Evolutionary conservation across 1,140 invertebrate genomes (phyloP), one percentile per base, ranked within the genome.

Genomic region (Drosophila hydei): DNA sequence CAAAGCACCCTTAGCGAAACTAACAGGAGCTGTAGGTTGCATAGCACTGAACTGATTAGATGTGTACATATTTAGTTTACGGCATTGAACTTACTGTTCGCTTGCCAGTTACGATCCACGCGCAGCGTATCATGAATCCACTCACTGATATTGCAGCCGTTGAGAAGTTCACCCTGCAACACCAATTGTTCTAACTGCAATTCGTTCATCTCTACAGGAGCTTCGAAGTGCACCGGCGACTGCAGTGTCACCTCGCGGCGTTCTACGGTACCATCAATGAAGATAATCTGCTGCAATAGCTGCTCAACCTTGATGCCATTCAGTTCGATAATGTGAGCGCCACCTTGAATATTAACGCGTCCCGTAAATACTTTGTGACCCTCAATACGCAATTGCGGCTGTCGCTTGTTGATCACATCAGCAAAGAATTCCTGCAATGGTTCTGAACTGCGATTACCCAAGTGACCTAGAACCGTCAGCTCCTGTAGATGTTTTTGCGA

Each of bases 81-180:
- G 8, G 0, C 5, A 21, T 12, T 6, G 3, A 7, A n/a, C 65
- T 45, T 38, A 88, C 84, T 3, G 1, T 68, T 43, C 0, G 48
- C 14, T 14, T 43, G 38, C 64, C 75, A 69, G 9, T 79, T 38
- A 6, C 54, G 68, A 74, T 89, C 83, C 42, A 88, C 75, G 36
- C 83, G 84, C 6, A 91, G 12, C 0, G 85, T 87, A 14, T 91
- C 83, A 0, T 23, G 51, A 4, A 89, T 60, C 90, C 90, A 91
- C 3, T 89, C 72, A 14, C 16, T 76, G 0, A 91, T 25, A 14
- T 71, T 71, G 72, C 78, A 87, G 7, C 78, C 88, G 21, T 85
- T 79, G 5, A 87, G 67, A 5, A 61, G 72, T 18, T 70, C 72
- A 0, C 67, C 72, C 2, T 21, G 45, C 3, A 69, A 38, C 8